phyloP scores from a whole-genome alignment of 2,888 invertebrate genomes.

The Tipula unca region DNA sequence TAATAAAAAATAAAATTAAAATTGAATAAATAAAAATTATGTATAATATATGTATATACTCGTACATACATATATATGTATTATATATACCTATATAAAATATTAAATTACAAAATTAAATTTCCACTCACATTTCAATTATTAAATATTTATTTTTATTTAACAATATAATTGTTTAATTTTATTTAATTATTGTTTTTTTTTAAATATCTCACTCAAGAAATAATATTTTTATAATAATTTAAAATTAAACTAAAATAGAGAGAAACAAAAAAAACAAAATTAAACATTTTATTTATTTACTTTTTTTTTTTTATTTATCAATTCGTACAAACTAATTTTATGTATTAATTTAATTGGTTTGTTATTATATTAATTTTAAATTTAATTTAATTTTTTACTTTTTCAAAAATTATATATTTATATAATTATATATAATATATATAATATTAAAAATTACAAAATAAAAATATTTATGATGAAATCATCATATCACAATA shows the following conservation, averaged over 20 bases:
- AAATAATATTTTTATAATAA: not conserved
- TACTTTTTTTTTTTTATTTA: not conserved
- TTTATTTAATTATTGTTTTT: not conserved
- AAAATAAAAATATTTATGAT: constrained; percentile 8
- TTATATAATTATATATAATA: not conserved
- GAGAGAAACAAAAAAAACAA: not conserved
- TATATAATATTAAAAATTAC: not conserved
- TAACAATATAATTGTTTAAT: not conserved
- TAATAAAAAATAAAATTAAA: not conserved
- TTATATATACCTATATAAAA: not conserved
- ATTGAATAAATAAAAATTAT: not conserved
- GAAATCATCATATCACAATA: constrained; percentile 14
- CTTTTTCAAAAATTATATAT: not conserved
- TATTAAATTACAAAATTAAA: not conserved
- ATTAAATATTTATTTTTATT: not conserved
- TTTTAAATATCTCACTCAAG: constrained; percentile 1
- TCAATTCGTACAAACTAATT: constrained; percentile 14
- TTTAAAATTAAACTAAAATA: not conserved
- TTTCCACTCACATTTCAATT: not conserved
- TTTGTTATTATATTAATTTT: not conserved
- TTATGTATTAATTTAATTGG: not conserved
- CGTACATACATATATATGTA: too few relatives aligned
- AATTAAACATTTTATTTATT: not conserved
- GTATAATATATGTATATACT: too few relatives aligned
- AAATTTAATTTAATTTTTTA: not conserved